Evolutionary conservation across 2,797 vertebrate genomes (phyloP), one percentile per base, ranked within the genome.

Genomic region (Anguilla anguilla): DNA sequence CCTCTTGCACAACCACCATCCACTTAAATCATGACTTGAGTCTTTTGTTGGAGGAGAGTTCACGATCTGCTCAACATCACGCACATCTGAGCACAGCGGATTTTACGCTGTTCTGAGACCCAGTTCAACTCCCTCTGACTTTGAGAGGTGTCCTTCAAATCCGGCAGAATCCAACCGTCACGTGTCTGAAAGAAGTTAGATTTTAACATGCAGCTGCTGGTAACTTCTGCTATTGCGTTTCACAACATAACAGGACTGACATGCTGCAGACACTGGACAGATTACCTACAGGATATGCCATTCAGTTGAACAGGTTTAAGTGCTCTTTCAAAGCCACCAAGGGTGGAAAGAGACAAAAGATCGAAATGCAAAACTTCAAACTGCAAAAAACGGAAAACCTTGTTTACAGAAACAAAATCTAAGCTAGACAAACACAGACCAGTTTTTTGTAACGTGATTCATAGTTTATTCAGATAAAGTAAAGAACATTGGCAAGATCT

Each of bases 41-140:
- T 7, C 79, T 82, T 82, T 82, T 82, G 79, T 82, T 82, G 79
- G 43, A n/a, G 79, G 79, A 51, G 43, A 82, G 46, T 82, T 82
- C 9, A n/a, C 25, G 46, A 51, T 82, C 79, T 82, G 79, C 79
- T 49, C 79, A 79, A 51, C 43, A 82, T 82, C 79, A 82, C 79
- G 79, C 79, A 82, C 79, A 82, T 82, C 7, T n/a, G 79, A 82
- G 35, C 35, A 46, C 15, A 22, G 74, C 74, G 46, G 15, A 19
- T 17, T 46, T 22, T 31, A 35, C 13, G 17, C 74, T 46, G 74
- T 46, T 43, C 35, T 1, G 43, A 82, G 43, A 49, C 79, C 19
- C 10, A 13, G n/a, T 51, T 46, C 79, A n/a, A 51, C 43, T 7
- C 79, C 22, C 17, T 82, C n/a, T 10, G 25, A 82, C 22, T 51